These are phyloP conservation scores for Carduelis carduelis DNA, from an alignment of 2,797 vertebrate species.

Conservation along the genomic window DNA sequence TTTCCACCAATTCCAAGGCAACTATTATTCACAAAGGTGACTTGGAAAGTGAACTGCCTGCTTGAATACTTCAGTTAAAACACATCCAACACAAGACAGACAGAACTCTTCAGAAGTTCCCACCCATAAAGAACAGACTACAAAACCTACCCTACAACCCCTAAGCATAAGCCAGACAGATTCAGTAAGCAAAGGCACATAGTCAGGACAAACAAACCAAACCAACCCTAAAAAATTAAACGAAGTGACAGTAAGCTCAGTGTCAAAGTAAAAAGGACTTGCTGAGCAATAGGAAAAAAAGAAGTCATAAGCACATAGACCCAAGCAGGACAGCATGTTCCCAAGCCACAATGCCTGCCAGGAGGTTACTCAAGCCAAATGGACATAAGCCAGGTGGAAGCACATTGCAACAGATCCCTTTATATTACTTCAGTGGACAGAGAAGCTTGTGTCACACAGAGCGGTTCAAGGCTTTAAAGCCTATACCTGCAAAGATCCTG, in stretches of 20 bases:
- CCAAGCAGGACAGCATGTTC: background rate
- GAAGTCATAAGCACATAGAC: background rate
- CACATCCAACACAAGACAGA: background rate
- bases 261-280: background rate
- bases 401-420: background rate
- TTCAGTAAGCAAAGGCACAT: background rate
- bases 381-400: background rate
- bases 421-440: background rate
- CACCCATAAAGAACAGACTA: accelerated
- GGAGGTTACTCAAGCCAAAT: background rate
- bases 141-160: background rate
- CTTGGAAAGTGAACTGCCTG: background rate
- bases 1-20: background rate
- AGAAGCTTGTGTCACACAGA: background rate
- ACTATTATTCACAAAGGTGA: background rate
- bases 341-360: background rate
- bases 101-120: accelerated
- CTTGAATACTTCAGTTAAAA: background rate
- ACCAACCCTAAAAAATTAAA: background rate
- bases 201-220: background rate
- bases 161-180: background rate
- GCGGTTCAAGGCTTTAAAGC: background rate
- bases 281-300: background rate
- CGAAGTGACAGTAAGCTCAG: background rate
- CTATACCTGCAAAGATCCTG: constrained; percentile 81